Percentiles rank a stretch among this genome's conserved stretches.
Conservation (phyloP, 2,888 invertebrate genomes). For the Tenthredo livida region DNA sequence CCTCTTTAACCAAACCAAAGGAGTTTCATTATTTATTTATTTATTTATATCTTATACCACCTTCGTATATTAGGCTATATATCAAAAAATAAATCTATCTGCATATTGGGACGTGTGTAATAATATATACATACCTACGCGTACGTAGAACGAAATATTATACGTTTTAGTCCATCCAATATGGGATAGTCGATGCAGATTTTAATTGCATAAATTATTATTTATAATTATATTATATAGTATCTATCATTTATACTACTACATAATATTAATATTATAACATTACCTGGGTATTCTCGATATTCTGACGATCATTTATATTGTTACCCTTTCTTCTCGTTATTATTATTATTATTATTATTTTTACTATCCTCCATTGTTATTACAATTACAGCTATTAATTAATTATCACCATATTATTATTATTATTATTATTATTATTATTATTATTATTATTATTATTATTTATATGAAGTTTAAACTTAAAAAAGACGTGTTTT, state of each 20-base stretch:
- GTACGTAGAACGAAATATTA: not conserved
- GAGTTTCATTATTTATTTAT: conserved; percentile 23
- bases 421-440: conserved; percentile 19
- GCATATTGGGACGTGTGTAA: not conserved
- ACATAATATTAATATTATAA: conserved; percentile 9
- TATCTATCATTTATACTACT: not conserved
- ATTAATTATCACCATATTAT: conserved; percentile 23
- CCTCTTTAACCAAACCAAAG: conserved; percentile 5
- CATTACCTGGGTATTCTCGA: not conserved
- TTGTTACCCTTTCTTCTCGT: conserved; percentile 26
- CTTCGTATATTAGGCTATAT: conserved; percentile 22
- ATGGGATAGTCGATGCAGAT: not conserved
- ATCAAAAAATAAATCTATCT: conserved; percentile 32
- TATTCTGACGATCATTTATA: not conserved
- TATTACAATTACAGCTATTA: conserved; percentile 15
- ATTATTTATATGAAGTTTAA: conserved; percentile 49
- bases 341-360: not conserved
- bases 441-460: conserved; percentile 23
- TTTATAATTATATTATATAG: conserved; percentile 3
- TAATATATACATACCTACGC: not conserved
- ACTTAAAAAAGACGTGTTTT: conserved; percentile 55
- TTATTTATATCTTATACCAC: conserved; percentile 17
- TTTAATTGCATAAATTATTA: conserved; percentile 41
- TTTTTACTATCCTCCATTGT: conserved; percentile 20
- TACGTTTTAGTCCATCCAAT: not conserved